Base-by-base conservation (phyloP, 2,113 vertebrate species). In the Corythornis vintsioides region DNA sequence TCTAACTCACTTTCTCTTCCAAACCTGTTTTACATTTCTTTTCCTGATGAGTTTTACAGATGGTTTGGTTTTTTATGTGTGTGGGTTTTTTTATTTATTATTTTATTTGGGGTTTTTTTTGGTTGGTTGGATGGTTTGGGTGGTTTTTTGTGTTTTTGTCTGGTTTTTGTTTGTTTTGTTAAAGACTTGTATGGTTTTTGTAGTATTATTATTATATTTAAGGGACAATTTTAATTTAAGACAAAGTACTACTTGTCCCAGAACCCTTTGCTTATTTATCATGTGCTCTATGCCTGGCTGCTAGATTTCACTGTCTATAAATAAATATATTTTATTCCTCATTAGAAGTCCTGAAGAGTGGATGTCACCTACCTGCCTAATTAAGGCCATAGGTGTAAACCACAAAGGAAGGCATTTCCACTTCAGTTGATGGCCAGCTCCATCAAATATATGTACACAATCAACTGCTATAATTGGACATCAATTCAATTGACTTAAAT, bases 251-350 rank as follows among this genome's bases (percentile, higher is more conserved):
- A 38, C 15, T 52, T 89, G 9, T 45, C 13, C 60, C 15, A 75
- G 35, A 90, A 64, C 3, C 7, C 1, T 69, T 67, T 88, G 5
- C 3, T 83, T 48, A 47, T 66, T 59, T 83, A n/a, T 66, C 45
- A 61, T 5, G 1, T 56, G 19, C 7, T 4, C 2, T 35, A 35
- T 0, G 1, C 7, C 22, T 77, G 25, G 1, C 14, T 63, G 14
- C 6, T 74, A 48, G 1, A 6, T 81, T 71, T 59, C 15, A 59
- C 2, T 74, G 8, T 40, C 78, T 86, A 43, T 29, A 56, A 69
- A 43, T n/a, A 56, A 69, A 75, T 50, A 3, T 47, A 11, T 73
- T 17, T 45, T 9, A 17, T 64, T 64, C 7, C 11, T 10, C 4
- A 19, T 66, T 67, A 78, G 22, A 90, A 78, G 6, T 66, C 31